These are phyloP conservation scores for Ptiloglossa arizonensis DNA, from an alignment of 1,140 invertebrate genomes.

Conservation along the genomic window DNA sequence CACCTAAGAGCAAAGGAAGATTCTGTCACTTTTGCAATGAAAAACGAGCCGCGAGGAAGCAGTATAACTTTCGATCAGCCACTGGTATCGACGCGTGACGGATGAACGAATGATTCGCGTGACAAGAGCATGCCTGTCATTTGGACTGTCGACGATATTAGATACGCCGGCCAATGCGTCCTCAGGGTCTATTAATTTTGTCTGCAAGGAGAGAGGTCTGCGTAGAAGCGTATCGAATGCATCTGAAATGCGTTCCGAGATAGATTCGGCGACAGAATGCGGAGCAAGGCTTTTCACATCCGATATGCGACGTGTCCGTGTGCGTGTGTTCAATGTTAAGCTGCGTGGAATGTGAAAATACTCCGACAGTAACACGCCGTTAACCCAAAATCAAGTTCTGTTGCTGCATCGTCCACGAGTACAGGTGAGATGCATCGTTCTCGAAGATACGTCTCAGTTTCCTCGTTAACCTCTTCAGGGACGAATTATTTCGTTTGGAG, in stretches of 20 bases:
- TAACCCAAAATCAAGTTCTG: not conserved
- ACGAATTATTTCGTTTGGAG: no score
- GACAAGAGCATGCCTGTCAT: slow-evolving; percentile 21
- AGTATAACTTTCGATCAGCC: no score
- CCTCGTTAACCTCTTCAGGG: not conserved
- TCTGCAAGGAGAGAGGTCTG: slow-evolving; percentile 22
- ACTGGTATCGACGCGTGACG: slow-evolving; percentile 18
- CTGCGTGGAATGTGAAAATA: slow-evolving; percentile 10
- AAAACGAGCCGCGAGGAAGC: not conserved
- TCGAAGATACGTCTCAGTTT: not conserved
- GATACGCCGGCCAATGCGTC: slow-evolving; percentile 15
- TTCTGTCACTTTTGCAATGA: not conserved
- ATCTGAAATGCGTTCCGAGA: slow-evolving; percentile 34
- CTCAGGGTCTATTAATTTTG: slow-evolving; percentile 52
- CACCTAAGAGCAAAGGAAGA: not conserved
- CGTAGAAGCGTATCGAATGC: slow-evolving; percentile 33
- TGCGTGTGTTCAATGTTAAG: slow-evolving; percentile 23
- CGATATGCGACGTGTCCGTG: not conserved
- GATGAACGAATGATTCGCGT: slow-evolving; percentile 13
- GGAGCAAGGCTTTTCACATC: slow-evolving; percentile 38
- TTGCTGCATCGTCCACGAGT: not conserved
- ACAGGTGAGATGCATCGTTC: not conserved
- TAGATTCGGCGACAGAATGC: slow-evolving; percentile 38
- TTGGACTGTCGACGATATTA: slow-evolving; percentile 38
- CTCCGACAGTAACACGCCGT: not conserved